A percentile compares a stretch with the other conserved stretches of the same genome.
Evolutionary conservation across 2,797 vertebrate species (phyloP).

Genomic region (Melanotaenia maccullochi): DNA sequence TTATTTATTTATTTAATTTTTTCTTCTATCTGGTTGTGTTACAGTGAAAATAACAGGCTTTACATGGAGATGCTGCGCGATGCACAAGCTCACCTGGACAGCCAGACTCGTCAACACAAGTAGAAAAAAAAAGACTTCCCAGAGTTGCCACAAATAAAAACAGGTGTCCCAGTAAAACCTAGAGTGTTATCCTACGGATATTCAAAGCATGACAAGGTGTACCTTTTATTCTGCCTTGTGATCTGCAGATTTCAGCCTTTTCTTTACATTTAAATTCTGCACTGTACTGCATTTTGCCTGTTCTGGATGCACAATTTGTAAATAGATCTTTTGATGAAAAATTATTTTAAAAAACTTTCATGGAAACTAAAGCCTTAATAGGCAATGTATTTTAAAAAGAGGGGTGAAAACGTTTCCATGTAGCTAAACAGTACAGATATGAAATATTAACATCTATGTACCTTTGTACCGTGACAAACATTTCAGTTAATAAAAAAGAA

Average conservation of each 20-base stretch:
- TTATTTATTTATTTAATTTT: neutral
- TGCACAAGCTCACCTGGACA: constrained; percentile 72
- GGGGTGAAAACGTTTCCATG: too few relatives aligned
- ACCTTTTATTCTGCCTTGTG: neutral
- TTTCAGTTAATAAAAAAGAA: neutral
- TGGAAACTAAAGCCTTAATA: neutral
- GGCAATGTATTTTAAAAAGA: neutral
- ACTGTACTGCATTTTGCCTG: neutral
- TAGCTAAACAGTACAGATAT: too few relatives aligned
- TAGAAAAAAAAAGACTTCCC: constrained; percentile 22
- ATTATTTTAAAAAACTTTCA: neutral
- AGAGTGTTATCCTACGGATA: neutral
- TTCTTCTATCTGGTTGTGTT: constrained; percentile 13
- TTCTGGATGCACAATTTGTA: neutral
- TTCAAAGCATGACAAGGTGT: neutral
- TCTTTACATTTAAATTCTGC: constrained; percentile 1
- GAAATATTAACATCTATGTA: neutral
- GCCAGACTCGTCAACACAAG: constrained; percentile 51
- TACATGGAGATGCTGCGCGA: constrained; percentile 79
- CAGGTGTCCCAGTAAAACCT: neutral
- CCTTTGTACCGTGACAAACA: too few relatives aligned
- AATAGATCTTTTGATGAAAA: neutral
- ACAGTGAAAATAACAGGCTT: constrained; percentile 74
- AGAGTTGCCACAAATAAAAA: neutral
- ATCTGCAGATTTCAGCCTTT: neutral